Base-by-base conservation (phyloP, 2,888 invertebrate species). In the Sesia bembeciformis region DNA sequence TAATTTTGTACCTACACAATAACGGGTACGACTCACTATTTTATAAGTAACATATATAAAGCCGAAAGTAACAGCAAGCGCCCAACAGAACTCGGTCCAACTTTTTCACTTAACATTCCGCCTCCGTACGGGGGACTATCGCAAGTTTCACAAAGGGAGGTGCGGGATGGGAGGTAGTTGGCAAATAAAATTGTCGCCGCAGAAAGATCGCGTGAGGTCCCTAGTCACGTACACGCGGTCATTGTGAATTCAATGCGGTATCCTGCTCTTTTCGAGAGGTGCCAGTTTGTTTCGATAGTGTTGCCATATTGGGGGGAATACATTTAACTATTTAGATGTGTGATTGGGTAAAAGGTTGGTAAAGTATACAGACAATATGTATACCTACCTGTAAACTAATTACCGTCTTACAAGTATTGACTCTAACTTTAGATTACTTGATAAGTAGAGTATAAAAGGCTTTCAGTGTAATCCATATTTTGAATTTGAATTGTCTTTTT, bases 181-280 rank as follows among this genome's bases (percentile, higher is more conserved):
- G 70, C 78, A 77, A 78, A 77, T 76, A 78, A 76, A 77, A 77
- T 68, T 72, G 77, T 76, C 75, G 73, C 78, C 73, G 62, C 77
- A 53, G 46, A 50, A 49, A 54, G 50, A 52, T 52, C 56, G 56
- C 59, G 58, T 56, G 56, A 60, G 55, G 55, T 62, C 54, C 52
- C 54, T 41, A 62, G 67, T 74, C 78, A 79, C 77, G 81, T 80
- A 72, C 65, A 56, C 55, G 68, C 60, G 70, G 76, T 79, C 79
- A 84, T 86, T 84, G 71, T 59, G 79, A 76, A 84, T 84, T 84
- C 84, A 67, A 64, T 61, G 59, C 77, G 69, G 63, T 63, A 69
- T 70, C 65, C 65, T 39, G 62, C 66, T 66, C 68, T 65, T 65
- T 60, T 57, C 58, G 60, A 56, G 57, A 56, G 59, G 65, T 58